phyloP scores from a whole-genome alignment of 2,888 invertebrate species.

The Hemithea aestivaria region DNA sequence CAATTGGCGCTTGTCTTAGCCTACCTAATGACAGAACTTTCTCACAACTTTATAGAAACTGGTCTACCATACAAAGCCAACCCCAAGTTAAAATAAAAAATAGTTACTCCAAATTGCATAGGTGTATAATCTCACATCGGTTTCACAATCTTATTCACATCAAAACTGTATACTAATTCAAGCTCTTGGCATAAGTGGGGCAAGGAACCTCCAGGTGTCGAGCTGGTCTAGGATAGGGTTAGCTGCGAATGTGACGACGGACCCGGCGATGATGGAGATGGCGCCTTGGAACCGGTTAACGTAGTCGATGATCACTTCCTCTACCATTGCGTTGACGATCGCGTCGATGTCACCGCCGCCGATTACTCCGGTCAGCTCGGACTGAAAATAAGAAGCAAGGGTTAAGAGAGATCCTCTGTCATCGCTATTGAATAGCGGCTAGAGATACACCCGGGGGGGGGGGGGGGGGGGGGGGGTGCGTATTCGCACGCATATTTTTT shows the following conservation, averaged over 20 bases:
- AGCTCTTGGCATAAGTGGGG: slow-evolving; percentile 35
- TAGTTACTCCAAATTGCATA: neutral
- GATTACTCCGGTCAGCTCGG: slow-evolving; percentile 57
- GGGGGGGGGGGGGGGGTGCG: too few relatives aligned
- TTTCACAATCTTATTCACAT: too few relatives aligned
- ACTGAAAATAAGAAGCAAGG: slow-evolving; percentile 38
- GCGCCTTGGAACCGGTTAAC: slow-evolving; percentile 57
- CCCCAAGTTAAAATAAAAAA: too few relatives aligned
- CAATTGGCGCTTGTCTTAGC: too few relatives aligned
- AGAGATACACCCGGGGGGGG: too few relatives aligned
- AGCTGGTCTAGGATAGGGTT: slow-evolving; percentile 56
- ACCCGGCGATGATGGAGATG: slow-evolving; percentile 35
- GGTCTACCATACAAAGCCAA: too few relatives aligned
- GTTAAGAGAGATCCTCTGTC: too few relatives aligned
- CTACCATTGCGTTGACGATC: slow-evolving; percentile 58
- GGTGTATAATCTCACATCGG: neutral
- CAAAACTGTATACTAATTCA: too few relatives aligned
- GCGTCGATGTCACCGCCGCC: slow-evolving; percentile 68
- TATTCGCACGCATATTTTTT: too few relatives aligned
- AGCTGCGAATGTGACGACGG: slow-evolving; percentile 20
- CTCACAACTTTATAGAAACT: too few relatives aligned
- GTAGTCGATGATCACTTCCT: slow-evolving; percentile 61
- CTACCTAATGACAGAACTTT: too few relatives aligned
- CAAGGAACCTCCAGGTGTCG: slow-evolving; percentile 60
- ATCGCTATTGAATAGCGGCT: too few relatives aligned